Evolutionary conservation across 2,797 vertebrate genomes (phyloP).

Genomic region (Thunnus albacares): DNA sequence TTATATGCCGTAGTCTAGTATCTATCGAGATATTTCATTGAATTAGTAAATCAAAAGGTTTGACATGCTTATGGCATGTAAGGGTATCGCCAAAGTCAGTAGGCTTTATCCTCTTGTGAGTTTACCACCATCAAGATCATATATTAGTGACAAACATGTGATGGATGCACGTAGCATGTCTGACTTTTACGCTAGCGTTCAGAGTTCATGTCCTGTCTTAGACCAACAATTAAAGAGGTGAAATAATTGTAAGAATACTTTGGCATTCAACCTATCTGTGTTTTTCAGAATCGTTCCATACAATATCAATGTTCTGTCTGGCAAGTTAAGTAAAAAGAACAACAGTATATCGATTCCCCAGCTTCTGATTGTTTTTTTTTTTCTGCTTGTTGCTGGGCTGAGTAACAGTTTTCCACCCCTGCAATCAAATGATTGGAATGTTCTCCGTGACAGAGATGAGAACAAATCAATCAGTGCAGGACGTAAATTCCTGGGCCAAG

Average conservation of each 20-base stretch:
- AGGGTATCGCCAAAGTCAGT: too few relatives aligned
- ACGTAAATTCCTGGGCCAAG: not conserved
- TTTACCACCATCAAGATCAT: too few relatives aligned
- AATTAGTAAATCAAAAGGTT: too few relatives aligned
- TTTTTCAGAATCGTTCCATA: not conserved
- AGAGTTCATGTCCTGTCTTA: not conserved
- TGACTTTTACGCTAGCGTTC: too few relatives aligned
- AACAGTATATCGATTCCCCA: not conserved
- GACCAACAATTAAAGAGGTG: not conserved
- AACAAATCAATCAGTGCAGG: conserved; percentile 34
- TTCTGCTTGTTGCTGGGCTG: not conserved
- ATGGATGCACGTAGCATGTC: not conserved
- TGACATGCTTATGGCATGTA: too few relatives aligned
- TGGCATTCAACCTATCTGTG: not conserved
- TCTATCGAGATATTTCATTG: too few relatives aligned
- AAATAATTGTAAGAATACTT: not conserved
- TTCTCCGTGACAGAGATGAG: conserved; percentile 22
- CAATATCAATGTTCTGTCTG: not conserved
- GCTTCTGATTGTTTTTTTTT: conserved; percentile 13
- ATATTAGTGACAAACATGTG: too few relatives aligned
- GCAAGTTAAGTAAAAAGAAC: conserved; percentile 2
- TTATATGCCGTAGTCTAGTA: too few relatives aligned
- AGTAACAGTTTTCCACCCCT: conserved; percentile 19
- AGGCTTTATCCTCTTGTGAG: too few relatives aligned
- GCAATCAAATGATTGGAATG: conserved; percentile 15